These are phyloP conservation scores for Caranx melampygus DNA, from an alignment of 2,113 vertebrate genomes.

Conservation along the genomic window DNA sequence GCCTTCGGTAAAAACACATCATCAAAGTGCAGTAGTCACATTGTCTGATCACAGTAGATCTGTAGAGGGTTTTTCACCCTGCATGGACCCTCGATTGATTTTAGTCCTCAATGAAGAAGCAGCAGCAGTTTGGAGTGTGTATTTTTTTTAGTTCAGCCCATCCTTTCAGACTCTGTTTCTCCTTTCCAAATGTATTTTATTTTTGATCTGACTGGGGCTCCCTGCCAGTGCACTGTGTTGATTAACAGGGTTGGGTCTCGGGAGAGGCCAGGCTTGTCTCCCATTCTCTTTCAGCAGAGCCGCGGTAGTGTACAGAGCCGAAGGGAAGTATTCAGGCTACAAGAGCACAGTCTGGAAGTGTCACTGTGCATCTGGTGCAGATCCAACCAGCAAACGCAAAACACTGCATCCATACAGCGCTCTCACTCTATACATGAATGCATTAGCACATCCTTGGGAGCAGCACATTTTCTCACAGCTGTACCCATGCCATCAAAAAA, in stretches of 20 bases:
- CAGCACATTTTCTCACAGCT: constrained; percentile 27
- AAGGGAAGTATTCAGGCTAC: constrained; percentile 64
- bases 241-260: constrained; percentile 85
- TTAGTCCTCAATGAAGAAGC: constrained; percentile 45
- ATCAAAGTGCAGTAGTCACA: constrained; percentile 38
- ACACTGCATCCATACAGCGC: constrained; percentile 51
- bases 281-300: constrained; percentile 85
- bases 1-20: constrained; percentile 58
- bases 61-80: constrained; percentile 45
- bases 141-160: constrained; percentile 58
- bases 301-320: constrained; percentile 61
- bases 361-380: constrained; percentile 59
- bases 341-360: constrained; percentile 64
- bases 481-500: constrained; percentile 24
- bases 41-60: constrained; percentile 45
- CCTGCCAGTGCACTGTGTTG: constrained; percentile 82
- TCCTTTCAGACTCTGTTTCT: constrained; percentile 69
- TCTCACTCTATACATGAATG: constrained; percentile 35
- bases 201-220: constrained; percentile 82
- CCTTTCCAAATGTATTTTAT: constrained; percentile 78
- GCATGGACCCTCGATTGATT: constrained; percentile 54
- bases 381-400: constrained; percentile 57
- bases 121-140: constrained; percentile 50
- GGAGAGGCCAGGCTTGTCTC: constrained; percentile 78
- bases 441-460: constrained; percentile 47